Conservation (phyloP, 1,140 invertebrate genomes). For the Drosophila novamexicana region DNA sequence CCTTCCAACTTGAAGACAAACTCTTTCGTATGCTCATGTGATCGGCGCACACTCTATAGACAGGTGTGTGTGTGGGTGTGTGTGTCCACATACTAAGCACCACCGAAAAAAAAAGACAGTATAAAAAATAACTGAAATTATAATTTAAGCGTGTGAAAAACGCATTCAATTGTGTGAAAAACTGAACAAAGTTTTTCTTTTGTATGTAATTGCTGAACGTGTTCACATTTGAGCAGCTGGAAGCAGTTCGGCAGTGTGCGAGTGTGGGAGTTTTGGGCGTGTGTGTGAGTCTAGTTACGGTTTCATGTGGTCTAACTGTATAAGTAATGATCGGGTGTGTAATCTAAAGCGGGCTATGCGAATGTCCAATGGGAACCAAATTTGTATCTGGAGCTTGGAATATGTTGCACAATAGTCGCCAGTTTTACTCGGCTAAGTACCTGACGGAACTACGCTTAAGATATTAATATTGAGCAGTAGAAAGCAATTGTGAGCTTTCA, state of each 20-base stretch:
- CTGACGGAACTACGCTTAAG: slow-evolving; percentile 8
- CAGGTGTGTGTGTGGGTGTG: slow-evolving; percentile 9
- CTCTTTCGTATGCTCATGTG: slow-evolving; percentile 76
- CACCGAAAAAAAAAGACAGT: slow-evolving; percentile 39
- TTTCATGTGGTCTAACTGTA: slow-evolving; percentile 62
- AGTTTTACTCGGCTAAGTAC: not conserved
- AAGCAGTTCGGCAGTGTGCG: slow-evolving; percentile 22
- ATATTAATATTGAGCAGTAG: not conserved
- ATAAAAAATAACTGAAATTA: slow-evolving; percentile 78
- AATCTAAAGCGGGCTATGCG: slow-evolving; percentile 39
- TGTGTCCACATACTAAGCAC: slow-evolving; percentile 24
- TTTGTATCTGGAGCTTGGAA: slow-evolving; percentile 18
- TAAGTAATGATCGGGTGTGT: slow-evolving; percentile 58
- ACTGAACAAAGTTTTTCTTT: slow-evolving; percentile 55
- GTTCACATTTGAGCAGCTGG: slow-evolving; percentile 64
- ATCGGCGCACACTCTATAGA: slow-evolving; percentile 16
- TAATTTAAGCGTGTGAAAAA: slow-evolving; percentile 82
- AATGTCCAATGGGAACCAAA: slow-evolving; percentile 52
- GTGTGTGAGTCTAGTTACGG: slow-evolving; percentile 36
- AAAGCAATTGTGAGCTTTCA: not conserved
- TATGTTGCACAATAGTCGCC: slow-evolving; percentile 16
- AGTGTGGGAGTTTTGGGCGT: slow-evolving; percentile 36
- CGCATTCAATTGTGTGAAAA: slow-evolving; percentile 80
- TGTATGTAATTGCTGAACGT: slow-evolving; percentile 59
- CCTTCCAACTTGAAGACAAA: slow-evolving; percentile 37